Conservation (phyloP, 2,888 invertebrate species). For the Pinctada fucata region DNA sequence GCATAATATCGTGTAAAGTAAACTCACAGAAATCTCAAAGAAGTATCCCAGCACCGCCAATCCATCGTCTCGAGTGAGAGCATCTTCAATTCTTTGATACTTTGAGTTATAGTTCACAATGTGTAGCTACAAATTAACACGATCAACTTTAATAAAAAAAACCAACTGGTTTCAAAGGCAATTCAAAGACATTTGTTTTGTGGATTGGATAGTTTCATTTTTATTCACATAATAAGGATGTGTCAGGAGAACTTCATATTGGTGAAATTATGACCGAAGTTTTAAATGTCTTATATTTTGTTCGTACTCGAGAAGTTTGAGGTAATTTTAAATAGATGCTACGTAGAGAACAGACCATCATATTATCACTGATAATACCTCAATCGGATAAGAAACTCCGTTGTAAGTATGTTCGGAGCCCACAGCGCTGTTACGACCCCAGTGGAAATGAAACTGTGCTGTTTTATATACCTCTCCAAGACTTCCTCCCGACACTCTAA, state of each 20-base stretch:
- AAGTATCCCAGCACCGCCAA: slow-evolving; percentile 38
- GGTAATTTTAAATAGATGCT: too few species aligned
- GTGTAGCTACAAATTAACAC: slow-evolving; percentile 21
- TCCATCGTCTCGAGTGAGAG: slow-evolving; percentile 16
- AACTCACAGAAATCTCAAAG: slow-evolving; percentile 21
- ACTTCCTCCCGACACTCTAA: slow-evolving; percentile 45
- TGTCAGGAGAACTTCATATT: too few species aligned
- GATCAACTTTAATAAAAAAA: too few species aligned
- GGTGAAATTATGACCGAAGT: too few species aligned
- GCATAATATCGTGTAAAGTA: too few species aligned
- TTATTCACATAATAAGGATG: too few species aligned
- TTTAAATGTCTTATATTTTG: too few species aligned
- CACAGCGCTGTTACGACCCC: slow-evolving; percentile 38
- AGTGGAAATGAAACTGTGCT: slow-evolving; percentile 55
- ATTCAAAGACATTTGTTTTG: too few species aligned
- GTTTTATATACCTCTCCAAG: slow-evolving; percentile 39
- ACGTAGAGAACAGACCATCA: too few species aligned
- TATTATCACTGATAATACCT: slow-evolving; percentile 35
- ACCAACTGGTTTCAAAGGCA: too few species aligned
- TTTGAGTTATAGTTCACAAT: slow-evolving; percentile 27
- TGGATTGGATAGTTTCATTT: too few species aligned
- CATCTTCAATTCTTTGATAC: slow-evolving; percentile 5
- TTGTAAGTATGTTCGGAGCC: slow-evolving; percentile 53
- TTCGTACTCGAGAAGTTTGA: too few species aligned
- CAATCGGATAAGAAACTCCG: slow-evolving; percentile 41